Conservation (phyloP, 2,797 vertebrate genomes). For the Potorous gilbertii region DNA sequence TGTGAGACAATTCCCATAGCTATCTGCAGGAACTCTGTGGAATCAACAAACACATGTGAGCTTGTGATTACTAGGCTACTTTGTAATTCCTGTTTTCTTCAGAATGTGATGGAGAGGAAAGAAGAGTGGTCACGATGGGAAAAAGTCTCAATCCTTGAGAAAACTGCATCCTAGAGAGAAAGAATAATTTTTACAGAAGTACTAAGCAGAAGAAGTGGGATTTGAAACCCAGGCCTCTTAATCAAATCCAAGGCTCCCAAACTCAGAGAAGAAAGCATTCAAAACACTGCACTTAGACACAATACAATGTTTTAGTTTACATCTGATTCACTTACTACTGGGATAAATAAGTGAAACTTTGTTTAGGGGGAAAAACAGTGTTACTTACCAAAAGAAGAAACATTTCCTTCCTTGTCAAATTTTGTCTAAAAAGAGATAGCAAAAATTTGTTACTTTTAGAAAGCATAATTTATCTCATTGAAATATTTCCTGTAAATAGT, state of each 20-base stretch:
- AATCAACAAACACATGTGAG: neutral
- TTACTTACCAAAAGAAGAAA: slow-evolving; percentile 93
- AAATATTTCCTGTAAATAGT: neutral
- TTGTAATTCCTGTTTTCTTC: neutral
- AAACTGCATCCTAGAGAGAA: neutral
- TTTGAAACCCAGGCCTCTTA: neutral
- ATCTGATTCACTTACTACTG: neutral
- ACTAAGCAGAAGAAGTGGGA: neutral
- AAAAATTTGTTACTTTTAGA: slow-evolving; percentile 31
- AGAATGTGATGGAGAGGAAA: neutral
- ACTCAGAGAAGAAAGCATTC: neutral
- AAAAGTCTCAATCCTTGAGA: neutral
- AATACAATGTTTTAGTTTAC: neutral
- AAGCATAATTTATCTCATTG: neutral
- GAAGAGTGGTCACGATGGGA: neutral
- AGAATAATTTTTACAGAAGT: neutral
- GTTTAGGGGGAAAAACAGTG: slow-evolving; percentile 17
- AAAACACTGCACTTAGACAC: neutral
- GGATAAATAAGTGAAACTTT: neutral
- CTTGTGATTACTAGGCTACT: neutral
- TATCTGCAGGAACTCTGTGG: neutral
- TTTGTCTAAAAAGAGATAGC: slow-evolving; percentile 89
- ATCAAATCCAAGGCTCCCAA: neutral
- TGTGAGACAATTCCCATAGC: neutral
- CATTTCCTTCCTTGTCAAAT: slow-evolving; percentile 93